A percentile compares a stretch with the other conserved stretches of the same genome.
These are phyloP conservation scores for Cyclargus thomasi DNA, from an alignment of 1,140 invertebrate species.

Conservation along the genomic window DNA sequence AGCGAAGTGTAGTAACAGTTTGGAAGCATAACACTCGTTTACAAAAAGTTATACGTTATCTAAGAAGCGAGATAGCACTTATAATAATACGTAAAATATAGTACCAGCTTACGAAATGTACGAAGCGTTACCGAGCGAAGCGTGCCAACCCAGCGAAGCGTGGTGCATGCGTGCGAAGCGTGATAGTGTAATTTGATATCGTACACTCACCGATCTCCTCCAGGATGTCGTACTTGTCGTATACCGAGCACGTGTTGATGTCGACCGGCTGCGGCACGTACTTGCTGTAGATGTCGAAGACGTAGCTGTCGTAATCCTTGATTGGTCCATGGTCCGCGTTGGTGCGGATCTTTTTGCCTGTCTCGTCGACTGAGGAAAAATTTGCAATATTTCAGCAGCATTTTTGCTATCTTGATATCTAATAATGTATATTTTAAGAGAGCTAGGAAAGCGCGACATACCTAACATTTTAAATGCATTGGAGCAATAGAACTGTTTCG, in stretches of 20 bases:
- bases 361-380: slow-evolving; percentile 83
- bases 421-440: no score
- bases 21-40: no score
- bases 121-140: neutral
- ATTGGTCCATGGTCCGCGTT: slow-evolving; percentile 90
- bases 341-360: slow-evolving; percentile 94
- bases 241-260: slow-evolving; percentile 94
- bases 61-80: neutral
- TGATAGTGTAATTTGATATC: slow-evolving; percentile 18
- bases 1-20: no score
- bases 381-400: no score
- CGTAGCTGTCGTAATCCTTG: slow-evolving; percentile 97
- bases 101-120: no score
- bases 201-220: slow-evolving; percentile 91
- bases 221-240: slow-evolving; percentile 98
- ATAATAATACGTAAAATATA: neutral
- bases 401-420: no score
- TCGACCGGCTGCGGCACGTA: slow-evolving; percentile 97
- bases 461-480: no score
- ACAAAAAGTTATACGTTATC: no score
- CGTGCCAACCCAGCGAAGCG: neutral
- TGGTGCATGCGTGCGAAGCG: slow-evolving; percentile 10
- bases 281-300: slow-evolving; percentile 98
- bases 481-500: no score
- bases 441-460: no score